phyloP scores from a whole-genome alignment of 2,888 invertebrate genomes.

The Phyllotreta cruciferae region DNA sequence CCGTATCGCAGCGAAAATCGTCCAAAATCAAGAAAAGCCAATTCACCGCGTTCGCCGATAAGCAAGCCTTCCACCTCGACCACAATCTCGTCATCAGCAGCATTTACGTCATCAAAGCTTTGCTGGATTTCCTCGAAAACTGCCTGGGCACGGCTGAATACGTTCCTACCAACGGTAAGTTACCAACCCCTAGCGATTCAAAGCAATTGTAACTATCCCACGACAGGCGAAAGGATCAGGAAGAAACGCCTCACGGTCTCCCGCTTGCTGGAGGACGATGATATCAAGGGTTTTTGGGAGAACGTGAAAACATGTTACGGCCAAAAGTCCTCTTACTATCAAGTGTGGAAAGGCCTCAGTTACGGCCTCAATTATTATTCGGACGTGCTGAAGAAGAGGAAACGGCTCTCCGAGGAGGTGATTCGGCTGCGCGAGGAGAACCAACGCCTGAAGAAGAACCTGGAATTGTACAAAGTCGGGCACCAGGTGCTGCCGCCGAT shows the following conservation, averaged over 20 bases:
- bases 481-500: constrained; percentile 29
- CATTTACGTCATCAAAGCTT: constrained; percentile 20
- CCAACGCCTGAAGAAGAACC: constrained; percentile 70
- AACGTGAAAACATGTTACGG: constrained; percentile 69
- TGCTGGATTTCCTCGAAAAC: constrained; percentile 27
- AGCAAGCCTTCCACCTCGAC: constrained; percentile 20
- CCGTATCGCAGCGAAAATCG: neutral
- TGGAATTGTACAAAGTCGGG: constrained; percentile 65
- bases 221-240: constrained; percentile 52
- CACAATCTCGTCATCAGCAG: constrained; percentile 26
- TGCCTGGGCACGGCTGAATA: constrained; percentile 1
- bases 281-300: constrained; percentile 73
- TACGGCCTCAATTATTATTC: constrained; percentile 71
- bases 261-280: constrained; percentile 63
- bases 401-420: constrained; percentile 71
- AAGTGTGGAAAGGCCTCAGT: constrained; percentile 74
- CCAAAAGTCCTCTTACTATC: constrained; percentile 68
- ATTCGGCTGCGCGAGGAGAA: constrained; percentile 71
- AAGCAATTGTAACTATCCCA: neutral
- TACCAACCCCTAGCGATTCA: neutral
- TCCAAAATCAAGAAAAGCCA: neutral
- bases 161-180: constrained; percentile 19
- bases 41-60: constrained; percentile 5
- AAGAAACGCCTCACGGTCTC: constrained; percentile 62
- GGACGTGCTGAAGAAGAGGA: constrained; percentile 71